These are phyloP conservation scores for Lates calcarifer DNA, from an alignment of 2,113 vertebrate species.

Conservation along the genomic window DNA sequence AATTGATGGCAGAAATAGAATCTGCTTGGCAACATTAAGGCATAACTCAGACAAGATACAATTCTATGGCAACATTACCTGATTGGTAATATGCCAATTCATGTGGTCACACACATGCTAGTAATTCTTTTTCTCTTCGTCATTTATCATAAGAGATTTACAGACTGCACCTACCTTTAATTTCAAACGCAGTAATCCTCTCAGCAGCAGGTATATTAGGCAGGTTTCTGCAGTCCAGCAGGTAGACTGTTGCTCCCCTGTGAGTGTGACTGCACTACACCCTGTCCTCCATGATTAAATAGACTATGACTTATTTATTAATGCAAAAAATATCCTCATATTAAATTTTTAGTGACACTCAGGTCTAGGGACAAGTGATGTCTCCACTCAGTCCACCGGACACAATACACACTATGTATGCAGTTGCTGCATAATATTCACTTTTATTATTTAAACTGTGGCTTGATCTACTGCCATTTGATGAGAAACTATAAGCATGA, in stretches of 20 bases:
- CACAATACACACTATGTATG: not conserved
- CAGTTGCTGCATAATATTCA: not conserved
- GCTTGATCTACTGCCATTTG: not conserved
- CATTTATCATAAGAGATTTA: not conserved
- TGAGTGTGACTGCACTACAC: slow-evolving; percentile 18
- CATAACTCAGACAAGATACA: not conserved
- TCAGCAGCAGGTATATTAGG: not conserved
- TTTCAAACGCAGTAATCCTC: slow-evolving; percentile 5
- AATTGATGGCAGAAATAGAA: slow-evolving; percentile 49
- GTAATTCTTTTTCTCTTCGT: not conserved
- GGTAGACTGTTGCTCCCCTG: slow-evolving; percentile 14
- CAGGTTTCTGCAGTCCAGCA: slow-evolving; percentile 33
- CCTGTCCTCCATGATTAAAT: slow-evolving; percentile 62
- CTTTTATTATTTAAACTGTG: not conserved
- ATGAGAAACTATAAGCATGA: too few relatives aligned
- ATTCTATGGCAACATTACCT: not conserved
- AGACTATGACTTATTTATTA: slow-evolving; percentile 77
- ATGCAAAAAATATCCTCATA: slow-evolving; percentile 67
- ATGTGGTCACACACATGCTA: not conserved
- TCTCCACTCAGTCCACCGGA: slow-evolving; percentile 10
- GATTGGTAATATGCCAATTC: not conserved
- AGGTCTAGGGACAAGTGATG: slow-evolving; percentile 26
- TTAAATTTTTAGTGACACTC: slow-evolving; percentile 58
- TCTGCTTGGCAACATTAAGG: not conserved
- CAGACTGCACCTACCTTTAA: not conserved